phyloP scores from a whole-genome alignment of 2,113 vertebrate species.

The Campylomormyrus numenius region DNA sequence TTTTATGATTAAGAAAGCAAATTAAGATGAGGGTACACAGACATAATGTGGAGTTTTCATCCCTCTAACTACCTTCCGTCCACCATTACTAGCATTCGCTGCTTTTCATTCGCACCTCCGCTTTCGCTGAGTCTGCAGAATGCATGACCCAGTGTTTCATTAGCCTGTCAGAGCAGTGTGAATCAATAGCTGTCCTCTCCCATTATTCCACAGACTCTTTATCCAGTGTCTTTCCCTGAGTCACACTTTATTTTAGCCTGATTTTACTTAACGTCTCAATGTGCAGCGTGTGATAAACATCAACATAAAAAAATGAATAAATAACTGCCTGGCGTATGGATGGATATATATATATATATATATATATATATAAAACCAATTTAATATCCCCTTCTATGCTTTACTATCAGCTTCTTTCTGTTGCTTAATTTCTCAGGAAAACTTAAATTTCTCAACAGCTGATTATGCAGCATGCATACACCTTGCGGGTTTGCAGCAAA shows the following conservation, averaged over 20 bases:
- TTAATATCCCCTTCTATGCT: background rate
- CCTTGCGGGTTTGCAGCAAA: slow-evolving; percentile 9
- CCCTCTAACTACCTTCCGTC: background rate
- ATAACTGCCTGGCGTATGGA: slow-evolving; percentile 22
- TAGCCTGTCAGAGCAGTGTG: slow-evolving; percentile 31
- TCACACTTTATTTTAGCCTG: slow-evolving; percentile 52
- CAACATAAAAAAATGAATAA: slow-evolving; percentile 34
- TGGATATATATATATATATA: background rate
- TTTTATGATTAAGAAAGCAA: background rate
- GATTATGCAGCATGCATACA: background rate
- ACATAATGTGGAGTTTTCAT: background rate
- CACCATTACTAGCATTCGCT: background rate
- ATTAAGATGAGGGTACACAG: background rate
- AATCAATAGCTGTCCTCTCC: slow-evolving; percentile 52
- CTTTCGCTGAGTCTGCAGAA: slow-evolving; percentile 29
- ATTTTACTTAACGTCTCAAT: slow-evolving; percentile 50
- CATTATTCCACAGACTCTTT: slow-evolving; percentile 33
- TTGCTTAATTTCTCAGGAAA: background rate
- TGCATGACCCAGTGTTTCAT: slow-evolving; percentile 41
- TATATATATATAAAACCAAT: background rate
- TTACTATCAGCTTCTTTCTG: background rate
- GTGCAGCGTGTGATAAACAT: slow-evolving; percentile 36
- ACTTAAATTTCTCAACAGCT: background rate
- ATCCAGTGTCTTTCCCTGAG: slow-evolving; percentile 44
- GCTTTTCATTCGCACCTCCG: background rate